Evolutionary conservation across 64 coral and sea anemone species (phyloP), one percentile per base, ranked within the genome.

Genomic region (Dendrophyllia cribrosa): DNA sequence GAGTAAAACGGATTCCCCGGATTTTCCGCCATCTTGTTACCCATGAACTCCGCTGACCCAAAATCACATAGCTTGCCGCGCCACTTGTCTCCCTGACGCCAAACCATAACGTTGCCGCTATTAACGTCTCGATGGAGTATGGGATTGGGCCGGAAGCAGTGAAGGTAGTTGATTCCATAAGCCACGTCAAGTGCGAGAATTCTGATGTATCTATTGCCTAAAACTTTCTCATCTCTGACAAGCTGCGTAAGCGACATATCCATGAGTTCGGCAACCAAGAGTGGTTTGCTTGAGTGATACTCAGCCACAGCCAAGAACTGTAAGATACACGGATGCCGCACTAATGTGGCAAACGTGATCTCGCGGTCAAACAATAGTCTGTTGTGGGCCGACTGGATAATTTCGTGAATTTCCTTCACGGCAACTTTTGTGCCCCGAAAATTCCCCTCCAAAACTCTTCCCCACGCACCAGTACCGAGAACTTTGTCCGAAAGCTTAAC

Each of bases 1-100:
- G 91, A 93, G 25, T 96, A 96, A 26, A 96, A 96, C 23, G 95
- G 95, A 74, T 96, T 96, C 19, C 95, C 95, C 9, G 95, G 95
- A 77, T 96, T 96, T 46, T 90, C 80, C 19, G 95, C 93, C 95
- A 96, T 93, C 20, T 90, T 77, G 22, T 14, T 82, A n/a, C 95
- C 85, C 61, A 90, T 74, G 50, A 96, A 96, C 62, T 93, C 95
- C 53, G 95, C 95, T 87, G 95, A 96, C n/a, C 95, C 95, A 77
- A 96, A 96, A 93, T 96, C 95, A 74, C 95, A 96, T 43, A 96
- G 73, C 51, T 96, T 96, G 1, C 86, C 95, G 50, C 95, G 78
- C 91, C 95, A 96, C 44, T 88, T 65, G 70, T 96, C 82, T 47
- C 95, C 95, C 44, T 96, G 91, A 1, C 80, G 91, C 95, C 95